Base-by-base conservation (phyloP, 2,888 invertebrate species). In the Conus canariensis region DNA sequence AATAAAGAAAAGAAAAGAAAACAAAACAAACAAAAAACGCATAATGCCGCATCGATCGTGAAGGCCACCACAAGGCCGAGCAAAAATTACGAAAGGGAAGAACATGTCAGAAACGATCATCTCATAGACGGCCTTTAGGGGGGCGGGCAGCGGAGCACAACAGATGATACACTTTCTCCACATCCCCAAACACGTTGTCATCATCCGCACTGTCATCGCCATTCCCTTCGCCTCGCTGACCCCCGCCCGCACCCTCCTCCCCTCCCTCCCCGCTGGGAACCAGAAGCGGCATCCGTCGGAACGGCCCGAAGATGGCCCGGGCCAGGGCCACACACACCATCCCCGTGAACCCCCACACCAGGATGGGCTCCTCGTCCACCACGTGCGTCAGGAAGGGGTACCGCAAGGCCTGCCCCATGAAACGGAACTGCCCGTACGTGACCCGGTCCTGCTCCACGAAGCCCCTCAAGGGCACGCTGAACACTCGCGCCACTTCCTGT, bases 341-440 rank as follows among this genome's bases (percentile, higher is more conserved):
- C 14, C 95, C 95, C 10, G 95, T 95, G 56, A 93, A 90, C 1
- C 95, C 95, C 94, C 94, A 95, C 0, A 95, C 95, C 12, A 90
- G 87, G 14, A 94, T 90, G 25, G 87, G 85, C 85, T 89, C 85
- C 85, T 93, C 90, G 19, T 95, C 88, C 19, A 87, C 89, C 87
- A 95, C 94, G 14, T 90, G 70, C 95, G 90, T 91, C 92, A 91
- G 93, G 92, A 22, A 92, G 74, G 86, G 90, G 70, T 14, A 91
- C 91, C 6, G 83, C 64, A 12, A 74, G n/a, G 12, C 90, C 88
- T 58, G 86, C 88, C 30, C 83, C 82, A 16, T 88, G 85, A 10
- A 87, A 10, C 10, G 4, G 16, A 70, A 85, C 22, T 9, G 12
- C 12, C 19, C 5, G 45, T 19, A 74, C 22, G 60, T 58, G n/a